Conservation (phyloP, 2,113 vertebrate species). For the Monarcha castaneiventris region DNA sequence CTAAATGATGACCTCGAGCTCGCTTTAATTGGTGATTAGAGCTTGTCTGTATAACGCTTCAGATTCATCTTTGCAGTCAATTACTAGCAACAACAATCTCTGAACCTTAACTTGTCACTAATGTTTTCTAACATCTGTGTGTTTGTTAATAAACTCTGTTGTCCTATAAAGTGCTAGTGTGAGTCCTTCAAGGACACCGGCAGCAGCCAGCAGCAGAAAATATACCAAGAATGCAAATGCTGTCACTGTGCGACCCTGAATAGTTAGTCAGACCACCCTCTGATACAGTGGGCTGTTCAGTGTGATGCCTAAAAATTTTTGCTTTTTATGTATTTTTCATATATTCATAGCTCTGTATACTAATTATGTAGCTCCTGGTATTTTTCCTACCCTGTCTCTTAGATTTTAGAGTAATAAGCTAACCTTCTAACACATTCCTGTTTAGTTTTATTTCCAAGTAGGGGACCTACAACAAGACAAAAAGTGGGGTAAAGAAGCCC, state of each 20-base stretch:
- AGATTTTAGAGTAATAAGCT: neutral
- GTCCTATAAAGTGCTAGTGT: neutral
- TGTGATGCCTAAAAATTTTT: neutral
- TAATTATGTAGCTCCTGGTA: neutral
- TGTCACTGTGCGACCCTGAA: neutral
- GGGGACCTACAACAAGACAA: neutral
- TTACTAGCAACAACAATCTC: neutral
- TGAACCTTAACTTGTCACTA: neutral
- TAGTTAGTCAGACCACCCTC: neutral
- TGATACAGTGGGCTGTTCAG: neutral
- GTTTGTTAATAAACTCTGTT: neutral
- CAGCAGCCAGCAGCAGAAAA: neutral
- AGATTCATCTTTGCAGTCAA: neutral
- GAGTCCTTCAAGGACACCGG: neutral
- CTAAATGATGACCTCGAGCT: neutral
- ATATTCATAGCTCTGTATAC: neutral
- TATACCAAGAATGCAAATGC: neutral
- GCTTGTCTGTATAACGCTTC: neutral
- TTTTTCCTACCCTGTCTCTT: neutral
- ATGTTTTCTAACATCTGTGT: neutral
- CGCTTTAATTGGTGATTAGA: neutral
- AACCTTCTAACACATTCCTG: neutral
- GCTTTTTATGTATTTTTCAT: neutral
- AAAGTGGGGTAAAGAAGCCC: neutral
- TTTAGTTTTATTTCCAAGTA: neutral